Base-by-base conservation (phyloP, 2,888 invertebrate species). In the Rugalucina vietnamica region DNA sequence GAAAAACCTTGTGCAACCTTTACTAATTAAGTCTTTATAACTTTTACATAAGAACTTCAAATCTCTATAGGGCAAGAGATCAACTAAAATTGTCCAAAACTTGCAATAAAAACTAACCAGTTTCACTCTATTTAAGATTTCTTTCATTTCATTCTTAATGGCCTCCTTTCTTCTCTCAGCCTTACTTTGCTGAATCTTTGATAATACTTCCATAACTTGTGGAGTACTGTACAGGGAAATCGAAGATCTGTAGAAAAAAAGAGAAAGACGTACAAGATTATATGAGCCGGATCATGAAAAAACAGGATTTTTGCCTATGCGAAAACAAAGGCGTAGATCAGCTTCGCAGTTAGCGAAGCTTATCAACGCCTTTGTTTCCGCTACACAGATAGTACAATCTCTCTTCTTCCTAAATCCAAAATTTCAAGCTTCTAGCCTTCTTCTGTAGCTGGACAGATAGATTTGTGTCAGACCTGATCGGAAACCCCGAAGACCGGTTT, bases 71-170 rank as follows among this genome's bases (percentile, higher is more conserved):
- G n/a, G n/a, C n/a, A n/a, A n/a, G n/a, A n/a, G n/a, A n/a, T n/a
- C n/a, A n/a, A n/a, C n/a, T n/a, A n/a, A n/a, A n/a, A n/a, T n/a
- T n/a, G n/a, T n/a, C n/a, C 43, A 43, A 43, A 43, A 43, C 10
- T 8, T 43, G 8, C 43, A 12, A 43, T 12, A 12, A 43, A 12
- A 5, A 76, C 75, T 34, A 43, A 88, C 90, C 83, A 77, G 75
- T 65, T 85, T 79, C 1, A 90, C 84, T 43, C 90, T 75, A 24
- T 82, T 76, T n/a, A 85, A 75, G 29, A 90, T 88, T 1, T 49
- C 69, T n/a, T 54, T 39, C 72, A 90, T 54, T 57, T 90, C 76
- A 14, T 75, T 60, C n/a, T 76, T 57, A 12, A 90, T 79, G 0
- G 72, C 75, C 5, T 80, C 76, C 36, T 85, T 76, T 18, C 81